Base-by-base conservation (phyloP, 2,113 vertebrate species). In the Daphoenositta chrysoptera region DNA sequence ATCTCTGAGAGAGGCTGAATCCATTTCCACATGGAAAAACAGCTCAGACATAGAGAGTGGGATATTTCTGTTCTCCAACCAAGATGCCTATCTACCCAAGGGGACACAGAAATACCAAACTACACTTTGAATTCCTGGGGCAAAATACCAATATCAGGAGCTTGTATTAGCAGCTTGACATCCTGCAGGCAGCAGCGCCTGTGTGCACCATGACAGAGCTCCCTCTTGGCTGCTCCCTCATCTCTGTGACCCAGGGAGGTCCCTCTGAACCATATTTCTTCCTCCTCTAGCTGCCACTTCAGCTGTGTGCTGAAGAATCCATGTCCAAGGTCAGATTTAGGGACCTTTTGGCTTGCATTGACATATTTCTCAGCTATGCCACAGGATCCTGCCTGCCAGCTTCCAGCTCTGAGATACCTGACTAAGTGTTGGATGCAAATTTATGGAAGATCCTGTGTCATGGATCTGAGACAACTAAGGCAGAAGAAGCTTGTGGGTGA, bases 71-170 rank as follows among this genome's bases (percentile, higher is more conserved):
- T 66, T 92, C 76, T 90, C 47, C 48, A 72, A 48, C 47, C 30
- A 60, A 71, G 64, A 64, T 5, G 37, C 0, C 0, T 35, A 56
- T 77, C 70, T 85, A 63, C 22, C 17, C 0, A 0, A 87, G 15
- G 26, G 33, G 42, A n/a, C 47, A 47, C 10, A 64, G 57, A 3
- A 3, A 80, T 65, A 39, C 14, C 2, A 3, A 85, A 61, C 5
- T 6, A 39, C 2, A 0, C 10, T 56, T 69, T 37, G 19, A 73
- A 77, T 83, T 91, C 47, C 54, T 88, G 79, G 57, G 31, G 26
- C 37, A 76, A 83, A 93, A 68, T 19, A 69, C 23, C 21, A 33
- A 20, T 30, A 60, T 23, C 64, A 69, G 72, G 27, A 58, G 13
- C 31, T 50, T 58, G 24, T 35, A 8, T 50, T 37, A 71, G 81